Conservation (phyloP, 2,797 vertebrate genomes). For the Manis javanica region DNA sequence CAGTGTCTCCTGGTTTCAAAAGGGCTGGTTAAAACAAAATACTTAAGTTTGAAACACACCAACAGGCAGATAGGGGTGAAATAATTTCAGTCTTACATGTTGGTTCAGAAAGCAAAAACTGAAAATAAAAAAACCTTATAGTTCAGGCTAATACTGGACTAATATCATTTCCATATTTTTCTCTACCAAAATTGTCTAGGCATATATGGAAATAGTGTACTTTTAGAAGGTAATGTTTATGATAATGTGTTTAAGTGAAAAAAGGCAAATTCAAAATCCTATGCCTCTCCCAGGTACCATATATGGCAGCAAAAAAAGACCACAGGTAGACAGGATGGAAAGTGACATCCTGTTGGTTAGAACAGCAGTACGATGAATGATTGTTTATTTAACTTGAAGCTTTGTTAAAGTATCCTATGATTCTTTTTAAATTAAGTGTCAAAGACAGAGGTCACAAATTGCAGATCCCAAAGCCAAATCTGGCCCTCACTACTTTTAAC, state of each 20-base stretch:
- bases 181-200: not conserved
- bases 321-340: not conserved
- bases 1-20: constrained; percentile 27
- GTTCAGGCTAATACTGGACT: not conserved
- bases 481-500: not conserved
- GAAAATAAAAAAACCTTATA: not conserved
- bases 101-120: not conserved
- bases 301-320: not conserved
- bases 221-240: constrained; percentile 26
- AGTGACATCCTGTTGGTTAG: not conserved
- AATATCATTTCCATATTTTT: not conserved
- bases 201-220: not conserved
- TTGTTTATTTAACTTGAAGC: not conserved
- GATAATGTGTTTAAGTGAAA: not conserved
- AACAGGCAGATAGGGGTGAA: not conserved
- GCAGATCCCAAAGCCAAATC: not conserved
- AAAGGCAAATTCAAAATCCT: constrained; percentile 36
- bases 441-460: not conserved
- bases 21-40: constrained; percentile 37
- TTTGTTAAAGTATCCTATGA: not conserved
- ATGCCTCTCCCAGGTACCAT: not conserved
- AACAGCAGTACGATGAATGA: not conserved
- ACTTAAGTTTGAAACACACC: not conserved
- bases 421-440: not conserved
- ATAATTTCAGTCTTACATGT: not conserved